Evolutionary conservation across 1,140 invertebrate species (phyloP).

Genomic region (Atta colombica): DNA sequence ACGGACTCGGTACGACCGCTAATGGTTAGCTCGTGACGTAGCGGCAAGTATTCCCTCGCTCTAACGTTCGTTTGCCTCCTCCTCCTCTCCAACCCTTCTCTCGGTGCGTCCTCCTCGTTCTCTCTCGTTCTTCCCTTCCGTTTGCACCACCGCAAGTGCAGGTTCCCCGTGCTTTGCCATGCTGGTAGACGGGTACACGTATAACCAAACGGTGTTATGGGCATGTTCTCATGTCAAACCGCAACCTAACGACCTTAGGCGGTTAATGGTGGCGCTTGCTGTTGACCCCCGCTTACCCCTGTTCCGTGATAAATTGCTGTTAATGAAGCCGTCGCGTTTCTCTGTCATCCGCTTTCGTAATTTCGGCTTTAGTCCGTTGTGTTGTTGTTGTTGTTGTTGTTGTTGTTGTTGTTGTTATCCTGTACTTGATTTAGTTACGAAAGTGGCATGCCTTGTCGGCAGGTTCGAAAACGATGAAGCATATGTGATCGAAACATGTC

Average conservation of each 20-base stretch:
- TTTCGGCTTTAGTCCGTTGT: conserved; percentile 20
- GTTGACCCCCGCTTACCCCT: conserved; percentile 68
- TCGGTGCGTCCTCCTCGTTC: conserved; percentile 7
- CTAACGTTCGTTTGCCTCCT: conserved; percentile 58
- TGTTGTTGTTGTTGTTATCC: conserved; percentile 43
- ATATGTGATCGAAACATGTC: conserved; percentile 8
- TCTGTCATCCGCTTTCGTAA: conserved; percentile 67
- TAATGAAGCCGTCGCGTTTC: conserved; percentile 81
- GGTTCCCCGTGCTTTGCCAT: conserved; percentile 75
- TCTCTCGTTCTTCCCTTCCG: conserved; percentile 38
- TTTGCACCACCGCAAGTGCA: conserved; percentile 63
- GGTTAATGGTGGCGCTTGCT: conserved; percentile 80
- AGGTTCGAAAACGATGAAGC: neutral
- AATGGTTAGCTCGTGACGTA: conserved; percentile 74
- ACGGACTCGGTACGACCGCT: conserved; percentile 71
- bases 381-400: neutral
- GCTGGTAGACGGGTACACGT: conserved; percentile 75
- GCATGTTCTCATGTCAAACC: conserved; percentile 85
- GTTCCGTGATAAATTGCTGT: conserved; percentile 84
- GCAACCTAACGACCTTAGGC: conserved; percentile 85
- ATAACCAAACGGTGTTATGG: conserved; percentile 84
- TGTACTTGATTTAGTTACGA: conserved; percentile 13
- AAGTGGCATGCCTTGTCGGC: neutral
- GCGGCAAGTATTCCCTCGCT: conserved; percentile 45
- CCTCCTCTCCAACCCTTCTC: conserved; percentile 49